Evolutionary conservation across 2,888 invertebrate genomes (phyloP).

Genomic region (Zygothrica quintamaculata): DNA sequence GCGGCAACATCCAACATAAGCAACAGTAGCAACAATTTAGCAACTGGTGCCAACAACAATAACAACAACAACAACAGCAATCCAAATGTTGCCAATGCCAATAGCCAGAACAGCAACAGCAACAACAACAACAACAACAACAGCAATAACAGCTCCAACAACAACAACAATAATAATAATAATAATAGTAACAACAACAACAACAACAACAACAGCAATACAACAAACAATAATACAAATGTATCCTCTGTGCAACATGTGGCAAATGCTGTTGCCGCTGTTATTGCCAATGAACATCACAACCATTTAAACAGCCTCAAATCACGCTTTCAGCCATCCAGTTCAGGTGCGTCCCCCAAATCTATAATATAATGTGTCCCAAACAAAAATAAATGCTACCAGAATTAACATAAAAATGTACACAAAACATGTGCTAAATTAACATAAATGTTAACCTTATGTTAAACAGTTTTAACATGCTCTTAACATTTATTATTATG

Average conservation of each 20-base stretch:
- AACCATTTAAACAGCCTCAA: constrained; percentile 78
- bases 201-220: constrained; percentile 43
- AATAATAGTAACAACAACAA: constrained; percentile 14
- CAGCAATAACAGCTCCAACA: constrained; percentile 18
- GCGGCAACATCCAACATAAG: constrained; percentile 25
- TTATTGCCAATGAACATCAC: constrained; percentile 80
- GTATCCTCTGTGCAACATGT: constrained; percentile 78
- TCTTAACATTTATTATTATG: no score
- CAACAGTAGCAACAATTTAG: constrained; percentile 44
- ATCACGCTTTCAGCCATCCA: constrained; percentile 73
- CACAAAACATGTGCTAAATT: no score
- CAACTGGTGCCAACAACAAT: constrained; percentile 15
- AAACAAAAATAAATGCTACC: no score
- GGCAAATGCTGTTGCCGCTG: constrained; percentile 80
- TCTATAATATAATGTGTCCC: constrained; percentile 13
- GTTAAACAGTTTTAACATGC: no score
- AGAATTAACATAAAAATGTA: no score
- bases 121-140: constrained; percentile 13
- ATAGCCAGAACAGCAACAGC: constrained; percentile 15
- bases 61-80: constrained; percentile 30
- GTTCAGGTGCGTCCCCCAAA: constrained; percentile 72
- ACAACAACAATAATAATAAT: constrained; percentile 12
- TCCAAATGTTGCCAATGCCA: constrained; percentile 15
- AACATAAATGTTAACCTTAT: no score
- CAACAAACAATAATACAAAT: constrained; percentile 19